Evolutionary conservation across 2,888 invertebrate genomes (phyloP), one percentile per base, ranked within the genome.

Genomic region (Melitaea athalia): DNA sequence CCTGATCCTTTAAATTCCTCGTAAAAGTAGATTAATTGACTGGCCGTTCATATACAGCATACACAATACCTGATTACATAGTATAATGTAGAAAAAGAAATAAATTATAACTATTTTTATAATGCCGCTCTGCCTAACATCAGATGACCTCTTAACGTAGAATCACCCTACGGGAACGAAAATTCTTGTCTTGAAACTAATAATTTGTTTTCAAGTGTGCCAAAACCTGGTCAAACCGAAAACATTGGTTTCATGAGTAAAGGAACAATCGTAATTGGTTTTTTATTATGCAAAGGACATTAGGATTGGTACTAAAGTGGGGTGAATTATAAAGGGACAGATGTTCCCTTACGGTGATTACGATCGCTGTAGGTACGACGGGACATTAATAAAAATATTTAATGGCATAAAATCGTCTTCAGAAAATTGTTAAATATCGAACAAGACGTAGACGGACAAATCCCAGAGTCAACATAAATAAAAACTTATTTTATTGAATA

Each of bases 331-430:
- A 81, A 81, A 82, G 75, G 78, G 79, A 76, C 85, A 87, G 85
- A 86, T 86, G 86, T 81, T 80, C 72, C 79, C 78, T 77, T 78
- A 78, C 77, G 77, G 74, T 81, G 84, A 85, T 86, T 84, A 84
- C 79, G 79, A 83, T 81, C 81, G 79, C 77, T 75, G 77, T 78
- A 77, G 74, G 74, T 61, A 59, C 64, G 52, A 59, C 69, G 72
- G 68, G 70, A 73, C 68, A 71, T 72, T 70, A 71, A 76, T 76
- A 74, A 74, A 74, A 59, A 64, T 63, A 63, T 72, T 67, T 67
- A 64, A 68, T 60, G 49, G 68, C 62, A 68, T 60, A 50, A 64
- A 68, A 63, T 59, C 62, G 61, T 69, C 72, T 45, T 55, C 67
- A 64, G 38, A 68, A 64, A 69, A 52, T 63, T 68, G 63, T 63